Conservation (phyloP, 37 sponge, comb jelly and placozoan species). For the Geodia barretti region DNA sequence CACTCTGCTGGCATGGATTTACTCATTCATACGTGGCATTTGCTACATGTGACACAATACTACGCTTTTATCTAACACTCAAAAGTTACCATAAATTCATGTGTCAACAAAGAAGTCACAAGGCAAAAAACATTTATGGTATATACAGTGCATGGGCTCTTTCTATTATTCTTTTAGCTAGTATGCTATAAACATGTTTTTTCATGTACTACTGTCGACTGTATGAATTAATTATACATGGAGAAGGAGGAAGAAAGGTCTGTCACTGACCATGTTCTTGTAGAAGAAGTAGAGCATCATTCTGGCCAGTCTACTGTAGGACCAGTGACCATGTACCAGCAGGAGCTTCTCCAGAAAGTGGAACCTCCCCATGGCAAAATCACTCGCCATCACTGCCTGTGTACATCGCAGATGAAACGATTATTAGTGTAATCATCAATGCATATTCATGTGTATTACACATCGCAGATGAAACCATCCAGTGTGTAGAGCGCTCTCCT, state of each 20-base stretch:
- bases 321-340: constrained; percentile 92
- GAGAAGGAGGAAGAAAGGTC: no score
- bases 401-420: neutral
- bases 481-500: no score
- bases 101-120: no score
- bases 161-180: no score
- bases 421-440: neutral
- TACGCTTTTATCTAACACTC: no score
- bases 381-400: constrained; percentile 84
- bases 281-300: constrained; percentile 88
- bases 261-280: constrained; percentile 87
- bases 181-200: no score
- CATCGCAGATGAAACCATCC: neutral
- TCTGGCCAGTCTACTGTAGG: constrained; percentile 66
- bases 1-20: neutral
- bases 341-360: constrained; percentile 70
- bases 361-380: constrained; percentile 85
- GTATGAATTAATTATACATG: no score
- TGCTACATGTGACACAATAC: neutral
- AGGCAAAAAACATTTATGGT: no score
- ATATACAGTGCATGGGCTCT: no score
- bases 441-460: neutral
- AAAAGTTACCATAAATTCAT: no score
- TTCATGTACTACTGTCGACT: no score
- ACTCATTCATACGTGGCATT: neutral